These are phyloP conservation scores for Calameuta pallipes DNA, from an alignment of 2,888 invertebrate species.

Conservation along the genomic window DNA sequence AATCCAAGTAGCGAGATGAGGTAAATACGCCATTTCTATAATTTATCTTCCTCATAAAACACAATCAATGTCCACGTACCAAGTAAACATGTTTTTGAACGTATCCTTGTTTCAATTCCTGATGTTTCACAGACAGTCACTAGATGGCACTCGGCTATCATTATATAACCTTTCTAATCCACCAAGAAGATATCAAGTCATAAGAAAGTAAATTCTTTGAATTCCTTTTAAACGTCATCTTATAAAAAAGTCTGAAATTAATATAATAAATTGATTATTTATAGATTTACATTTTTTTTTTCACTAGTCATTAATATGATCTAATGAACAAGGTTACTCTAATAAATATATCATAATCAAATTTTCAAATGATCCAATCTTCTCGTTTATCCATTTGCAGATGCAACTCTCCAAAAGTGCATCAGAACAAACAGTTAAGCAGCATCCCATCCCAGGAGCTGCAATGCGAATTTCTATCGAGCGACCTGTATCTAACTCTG, in stretches of 20 bases:
- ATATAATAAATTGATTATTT: neutral
- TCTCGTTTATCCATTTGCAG: slow-evolving; percentile 57
- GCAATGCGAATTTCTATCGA: slow-evolving; percentile 52
- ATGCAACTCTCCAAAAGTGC: slow-evolving; percentile 66
- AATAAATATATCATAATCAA: neutral
- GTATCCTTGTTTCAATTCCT: slow-evolving; percentile 1
- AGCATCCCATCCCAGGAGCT: slow-evolving; percentile 67
- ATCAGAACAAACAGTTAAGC: slow-evolving; percentile 66
- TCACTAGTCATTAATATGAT: neutral
- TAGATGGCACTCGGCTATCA: neutral
- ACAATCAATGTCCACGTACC: neutral
- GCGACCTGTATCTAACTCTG: slow-evolving; percentile 22
- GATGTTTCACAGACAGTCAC: neutral
- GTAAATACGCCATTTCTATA: slow-evolving; percentile 52
- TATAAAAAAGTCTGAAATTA: neutral
- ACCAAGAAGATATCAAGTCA: neutral
- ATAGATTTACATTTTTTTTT: neutral
- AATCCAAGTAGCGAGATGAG: slow-evolving; percentile 67
- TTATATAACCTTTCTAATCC: neutral
- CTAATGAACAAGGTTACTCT: neutral
- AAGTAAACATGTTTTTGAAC: slow-evolving; percentile 6
- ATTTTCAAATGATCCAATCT: neutral
- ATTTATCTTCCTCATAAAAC: neutral
- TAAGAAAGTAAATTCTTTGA: neutral
- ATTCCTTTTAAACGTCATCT: neutral